Evolutionary conservation across 2,113 vertebrate genomes (phyloP), one percentile per base, ranked within the genome.

Genomic region (Actinemys pallida): DNA sequence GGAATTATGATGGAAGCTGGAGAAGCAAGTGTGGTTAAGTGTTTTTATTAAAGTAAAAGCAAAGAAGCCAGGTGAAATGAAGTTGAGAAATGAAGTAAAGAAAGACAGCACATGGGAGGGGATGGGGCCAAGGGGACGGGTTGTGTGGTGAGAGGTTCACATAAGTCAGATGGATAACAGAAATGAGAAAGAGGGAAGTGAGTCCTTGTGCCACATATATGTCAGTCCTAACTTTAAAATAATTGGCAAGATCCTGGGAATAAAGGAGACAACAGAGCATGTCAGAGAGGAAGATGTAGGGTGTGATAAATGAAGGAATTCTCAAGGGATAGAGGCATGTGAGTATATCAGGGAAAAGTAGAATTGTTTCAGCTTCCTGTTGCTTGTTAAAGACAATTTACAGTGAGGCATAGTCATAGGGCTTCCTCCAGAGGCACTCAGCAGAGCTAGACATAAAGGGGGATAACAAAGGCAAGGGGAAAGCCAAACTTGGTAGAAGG

Each of bases 381-480:
- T 87, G 62, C 86, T 17, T 39, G n/a, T 88, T 83, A 87, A 91
- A 88, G 47, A 62, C 29, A 57, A 89, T 56, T 83, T 84, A 10
- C 88, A 93, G 16, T 47, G 35, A 88, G 87, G 10, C 0, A 0
- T 45, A 92, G 59, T 0, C 1, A 14, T n/a, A 27, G 4, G 24
- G 47, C 22, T 89, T 90, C 50, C 65, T 84, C 87, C 69, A 88
- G 69, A 83, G 83, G 86, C 35, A 47, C 8, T 83, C 24, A 82
- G 24, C 19, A 19, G 3, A 45, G 56, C 39, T 72, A 93, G 57
- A 22, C 4, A 92, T 47, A 54, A n/a, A 3, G 2, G 31, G 4
- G 81, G 54, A 81, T 6, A 16, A 8, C 7, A 83, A 45, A 0
- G 4, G n/a, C 69, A 87, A 69, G 22, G 53, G 39, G 20, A 50